Evolutionary conservation across 2,888 invertebrate genomes (phyloP).

Genomic region (Resseliella maxima): DNA sequence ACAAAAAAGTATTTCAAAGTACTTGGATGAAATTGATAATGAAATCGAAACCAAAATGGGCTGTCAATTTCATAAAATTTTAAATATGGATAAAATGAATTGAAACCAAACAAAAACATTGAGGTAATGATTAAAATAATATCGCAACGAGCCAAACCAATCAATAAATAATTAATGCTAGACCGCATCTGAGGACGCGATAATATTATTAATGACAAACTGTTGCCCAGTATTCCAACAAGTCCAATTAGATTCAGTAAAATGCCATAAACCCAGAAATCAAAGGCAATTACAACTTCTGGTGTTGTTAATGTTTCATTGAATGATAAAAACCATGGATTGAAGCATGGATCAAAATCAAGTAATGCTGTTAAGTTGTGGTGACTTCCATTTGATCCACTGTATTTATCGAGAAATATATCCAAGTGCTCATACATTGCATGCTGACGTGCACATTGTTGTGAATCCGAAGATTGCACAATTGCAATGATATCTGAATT

Average conservation of each 20-base stretch:
- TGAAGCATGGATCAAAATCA: constrained; percentile 17
- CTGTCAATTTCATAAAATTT: constrained; percentile 64
- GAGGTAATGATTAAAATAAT: constrained; percentile 89
- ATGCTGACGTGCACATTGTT: neutral
- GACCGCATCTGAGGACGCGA: constrained; percentile 95
- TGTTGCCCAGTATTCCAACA: constrained; percentile 89
- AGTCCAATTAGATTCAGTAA: constrained; percentile 83
- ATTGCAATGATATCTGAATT: neutral
- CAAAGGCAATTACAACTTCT: constrained; percentile 67
- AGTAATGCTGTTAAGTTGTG: constrained; percentile 40
- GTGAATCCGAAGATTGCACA: neutral
- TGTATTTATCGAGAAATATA: neutral
- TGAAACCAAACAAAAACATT: constrained; percentile 86
- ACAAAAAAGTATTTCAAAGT: constrained; percentile 85
- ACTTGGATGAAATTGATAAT: constrained; percentile 82
- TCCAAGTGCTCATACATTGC: neutral
- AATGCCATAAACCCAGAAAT: constrained; percentile 86
- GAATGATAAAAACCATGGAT: no score
- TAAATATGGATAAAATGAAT: constrained; percentile 86
- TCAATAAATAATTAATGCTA: constrained; percentile 93
- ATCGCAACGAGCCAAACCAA: constrained; percentile 94
- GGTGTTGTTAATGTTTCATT: neutral
- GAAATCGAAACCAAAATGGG: constrained; percentile 76
- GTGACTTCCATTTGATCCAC: neutral
- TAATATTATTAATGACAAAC: constrained; percentile 89